Conservation (phyloP, 1,140 invertebrate genomes). For the Cepaea nemoralis region DNA sequence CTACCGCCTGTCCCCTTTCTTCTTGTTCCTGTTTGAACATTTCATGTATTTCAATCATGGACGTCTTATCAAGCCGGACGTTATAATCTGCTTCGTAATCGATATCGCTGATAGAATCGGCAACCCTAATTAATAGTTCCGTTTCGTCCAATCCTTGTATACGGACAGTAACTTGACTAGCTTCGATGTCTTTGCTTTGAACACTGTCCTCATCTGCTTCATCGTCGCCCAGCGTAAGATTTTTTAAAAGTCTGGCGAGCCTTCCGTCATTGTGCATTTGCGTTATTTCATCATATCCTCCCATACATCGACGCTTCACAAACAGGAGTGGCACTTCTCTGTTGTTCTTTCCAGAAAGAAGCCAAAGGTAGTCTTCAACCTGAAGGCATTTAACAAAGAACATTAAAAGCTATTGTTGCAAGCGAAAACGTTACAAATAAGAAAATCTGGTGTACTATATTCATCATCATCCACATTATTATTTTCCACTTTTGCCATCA, state of each 20-base stretch:
- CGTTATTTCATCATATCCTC: neutral
- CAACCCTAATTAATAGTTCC: neutral
- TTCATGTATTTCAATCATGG: neutral
- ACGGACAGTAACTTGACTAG: neutral
- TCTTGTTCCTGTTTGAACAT: neutral
- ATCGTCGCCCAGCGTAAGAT: neutral
- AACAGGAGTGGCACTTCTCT: constrained; percentile 16
- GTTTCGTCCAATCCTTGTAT: constrained; percentile 12
- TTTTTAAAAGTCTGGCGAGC: neutral
- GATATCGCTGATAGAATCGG: neutral
- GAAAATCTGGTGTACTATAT: too few relatives aligned
- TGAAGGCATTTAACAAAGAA: too few relatives aligned
- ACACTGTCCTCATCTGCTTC: neutral
- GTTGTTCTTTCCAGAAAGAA: constrained; percentile 11
- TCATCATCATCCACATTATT: too few relatives aligned
- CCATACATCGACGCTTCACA: neutral
- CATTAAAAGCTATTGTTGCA: too few relatives aligned
- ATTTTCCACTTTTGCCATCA: too few relatives aligned
- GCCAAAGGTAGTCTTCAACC: constrained; percentile 3
- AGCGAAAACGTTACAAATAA: too few relatives aligned
- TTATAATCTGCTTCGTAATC: too few relatives aligned
- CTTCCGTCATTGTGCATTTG: neutral
- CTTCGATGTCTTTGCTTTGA: neutral
- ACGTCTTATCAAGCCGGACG: neutral
- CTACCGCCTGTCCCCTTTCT: neutral